These are phyloP conservation scores for Lophochroa leadbeateri DNA, from an alignment of 2,113 vertebrate genomes.

Conservation along the genomic window DNA sequence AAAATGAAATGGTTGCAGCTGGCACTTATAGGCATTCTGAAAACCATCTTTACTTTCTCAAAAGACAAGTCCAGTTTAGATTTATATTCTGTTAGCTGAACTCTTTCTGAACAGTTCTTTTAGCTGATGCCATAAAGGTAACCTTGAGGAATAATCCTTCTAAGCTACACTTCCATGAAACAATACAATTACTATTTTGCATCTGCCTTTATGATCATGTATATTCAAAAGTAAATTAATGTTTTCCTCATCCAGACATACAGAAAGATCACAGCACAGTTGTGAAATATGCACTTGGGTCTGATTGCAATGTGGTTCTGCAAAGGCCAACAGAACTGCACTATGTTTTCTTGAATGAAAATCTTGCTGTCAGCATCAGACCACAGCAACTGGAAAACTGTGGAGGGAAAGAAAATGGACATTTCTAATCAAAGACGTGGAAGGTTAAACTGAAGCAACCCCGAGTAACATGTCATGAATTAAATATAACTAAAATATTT, in stretches of 20 bases:
- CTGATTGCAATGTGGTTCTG: not conserved
- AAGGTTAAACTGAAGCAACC: not conserved
- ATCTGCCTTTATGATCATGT: not conserved
- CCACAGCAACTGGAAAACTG: not conserved
- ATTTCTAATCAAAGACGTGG: not conserved
- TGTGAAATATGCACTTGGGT: not conserved
- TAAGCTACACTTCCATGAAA: not conserved
- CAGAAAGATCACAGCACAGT: not conserved
- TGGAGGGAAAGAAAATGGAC: not conserved
- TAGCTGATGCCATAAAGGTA: not conserved
- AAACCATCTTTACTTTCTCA: not conserved
- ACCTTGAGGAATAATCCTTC: not conserved
- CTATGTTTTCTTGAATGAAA: not conserved
- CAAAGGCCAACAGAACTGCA: not conserved
- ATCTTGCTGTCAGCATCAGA: not conserved
- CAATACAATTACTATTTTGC: not conserved
- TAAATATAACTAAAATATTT: not conserved
- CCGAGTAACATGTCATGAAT: not conserved
- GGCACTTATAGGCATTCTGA: not conserved
- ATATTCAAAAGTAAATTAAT: not conserved
- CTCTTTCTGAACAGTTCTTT: not conserved
- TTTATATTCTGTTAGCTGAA: not conserved
- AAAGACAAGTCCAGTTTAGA: not conserved
- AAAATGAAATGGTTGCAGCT: not conserved
- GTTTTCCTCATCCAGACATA: not conserved